A percentile compares a stretch with the other conserved stretches of the same genome.
These are phyloP conservation scores for Clupea harengus DNA, from an alignment of 2,113 vertebrate genomes.

Conservation along the genomic window DNA sequence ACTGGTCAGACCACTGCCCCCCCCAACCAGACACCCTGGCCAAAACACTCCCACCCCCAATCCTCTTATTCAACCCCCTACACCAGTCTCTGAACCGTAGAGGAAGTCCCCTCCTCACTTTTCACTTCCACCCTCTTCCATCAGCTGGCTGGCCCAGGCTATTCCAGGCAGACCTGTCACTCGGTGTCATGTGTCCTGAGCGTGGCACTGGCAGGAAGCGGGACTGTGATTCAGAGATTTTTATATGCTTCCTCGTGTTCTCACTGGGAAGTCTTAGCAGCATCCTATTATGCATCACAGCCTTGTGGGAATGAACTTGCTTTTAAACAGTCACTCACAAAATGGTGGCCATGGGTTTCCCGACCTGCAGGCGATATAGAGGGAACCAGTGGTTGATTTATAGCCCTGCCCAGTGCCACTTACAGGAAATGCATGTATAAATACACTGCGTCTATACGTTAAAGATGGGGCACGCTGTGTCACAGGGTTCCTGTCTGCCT, in stretches of 20 bases:
- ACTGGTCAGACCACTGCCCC: background rate
- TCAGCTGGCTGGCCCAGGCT: background rate
- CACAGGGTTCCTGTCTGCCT: background rate
- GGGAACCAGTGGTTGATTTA: background rate
- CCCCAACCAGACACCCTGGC: background rate
- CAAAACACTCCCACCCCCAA: background rate
- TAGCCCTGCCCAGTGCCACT: background rate
- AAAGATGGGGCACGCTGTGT: background rate
- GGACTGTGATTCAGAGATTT: background rate
- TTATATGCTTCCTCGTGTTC: background rate
- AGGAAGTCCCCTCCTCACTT: constrained; percentile 17
- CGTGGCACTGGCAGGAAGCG: background rate
- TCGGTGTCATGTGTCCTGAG: background rate
- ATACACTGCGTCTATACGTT: background rate
- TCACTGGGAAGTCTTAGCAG: background rate
- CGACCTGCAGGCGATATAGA: background rate
- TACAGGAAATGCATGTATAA: constrained; percentile 9
- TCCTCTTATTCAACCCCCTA: background rate
- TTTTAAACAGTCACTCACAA: background rate
- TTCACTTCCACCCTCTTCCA: background rate
- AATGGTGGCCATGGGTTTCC: background rate
- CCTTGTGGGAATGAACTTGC: background rate
- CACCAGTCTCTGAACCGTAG: background rate
- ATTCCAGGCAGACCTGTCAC: background rate
- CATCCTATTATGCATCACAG: background rate